Evolutionary conservation across 2,113 vertebrate species (phyloP), one percentile per base, ranked within the genome.

Genomic region (Camelus bactrianus): DNA sequence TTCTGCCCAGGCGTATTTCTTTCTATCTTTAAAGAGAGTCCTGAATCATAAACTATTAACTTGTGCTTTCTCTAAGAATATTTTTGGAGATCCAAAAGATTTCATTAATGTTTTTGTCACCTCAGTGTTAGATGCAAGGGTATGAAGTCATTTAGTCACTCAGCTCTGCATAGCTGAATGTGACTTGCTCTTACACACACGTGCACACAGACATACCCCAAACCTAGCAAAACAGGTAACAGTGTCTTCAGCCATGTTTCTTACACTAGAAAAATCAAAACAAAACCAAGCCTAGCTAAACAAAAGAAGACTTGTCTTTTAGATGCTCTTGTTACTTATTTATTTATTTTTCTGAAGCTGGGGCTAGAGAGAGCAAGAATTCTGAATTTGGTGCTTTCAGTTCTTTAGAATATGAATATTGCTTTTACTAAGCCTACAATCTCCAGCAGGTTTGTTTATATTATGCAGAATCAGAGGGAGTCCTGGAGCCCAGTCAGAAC

Each of bases 331-430:
- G 24, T 0, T 92, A 80, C 38, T 75, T 76, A 12, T 48, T 76
- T 76, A 4, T 62, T 62, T 92, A 75, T 32, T 95, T 69, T 32
- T 28, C 32, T 50, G 13, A 83, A 75, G 24, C n/a, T 70, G 1
- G 19, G 22, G 26, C 0, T 4, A 32, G n/a, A 8, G 16, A 92
- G 38, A 64, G 20, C 35, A 4, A 75, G 22, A 52, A 64, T 85
- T 80, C 35, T 73, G 30, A 67, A 26, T 92, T 85, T 84, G 58
- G 54, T 72, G 12, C 19, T 65, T 93, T 72, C 22, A 20, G 1
- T 80, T 81, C 69, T 84, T 93, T 75, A 92, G 83, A 92, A 83
- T 50, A 58, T 60, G 20, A 93, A 69, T 24, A 87, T 93, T 46
- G 62, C 15, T 95, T 93, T 89, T 42, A 28, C 26, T 72, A 56